Percentiles rank a stretch among this genome's conserved stretches.
These are phyloP conservation scores for Cavia aperea DNA, from an alignment of 2,113 vertebrate species.

Conservation along the genomic window DNA sequence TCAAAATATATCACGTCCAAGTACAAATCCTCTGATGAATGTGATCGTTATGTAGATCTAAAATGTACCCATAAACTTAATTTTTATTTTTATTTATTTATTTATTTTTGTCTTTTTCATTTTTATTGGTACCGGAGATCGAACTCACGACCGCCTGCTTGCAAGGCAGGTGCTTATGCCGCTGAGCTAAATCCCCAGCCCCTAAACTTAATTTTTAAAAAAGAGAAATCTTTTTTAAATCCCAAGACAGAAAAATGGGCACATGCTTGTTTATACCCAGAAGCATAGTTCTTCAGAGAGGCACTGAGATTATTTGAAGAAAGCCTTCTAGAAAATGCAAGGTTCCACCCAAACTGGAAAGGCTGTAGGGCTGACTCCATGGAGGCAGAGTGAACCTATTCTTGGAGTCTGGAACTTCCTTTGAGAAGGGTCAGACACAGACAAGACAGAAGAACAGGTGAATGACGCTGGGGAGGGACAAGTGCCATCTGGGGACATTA, in stretches of 20 bases:
- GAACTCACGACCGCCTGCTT: no score
- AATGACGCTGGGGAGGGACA: background rate
- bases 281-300: background rate
- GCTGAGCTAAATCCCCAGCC: no score
- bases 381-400: slow-evolving; percentile 46
- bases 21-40: background rate
- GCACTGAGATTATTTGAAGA: background rate
- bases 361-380: slow-evolving; percentile 15
- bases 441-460: background rate
- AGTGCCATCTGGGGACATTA: background rate
- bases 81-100: no score
- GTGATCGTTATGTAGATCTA: background rate
- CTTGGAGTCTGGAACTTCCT: slow-evolving; percentile 43
- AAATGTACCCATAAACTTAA: background rate
- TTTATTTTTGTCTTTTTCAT: no score
- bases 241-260: background rate
- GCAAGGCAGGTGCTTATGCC: no score
- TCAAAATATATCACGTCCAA: background rate
- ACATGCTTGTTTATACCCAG: background rate
- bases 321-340: slow-evolving; percentile 18
- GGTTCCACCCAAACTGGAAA: slow-evolving; percentile 5
- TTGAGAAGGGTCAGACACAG: background rate
- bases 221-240: background rate
- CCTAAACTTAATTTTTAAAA: background rate
- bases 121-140: no score